Evolutionary conservation across 2,113 vertebrate species (phyloP), one percentile per base, ranked within the genome.

Genomic region (Saguinus midas): DNA sequence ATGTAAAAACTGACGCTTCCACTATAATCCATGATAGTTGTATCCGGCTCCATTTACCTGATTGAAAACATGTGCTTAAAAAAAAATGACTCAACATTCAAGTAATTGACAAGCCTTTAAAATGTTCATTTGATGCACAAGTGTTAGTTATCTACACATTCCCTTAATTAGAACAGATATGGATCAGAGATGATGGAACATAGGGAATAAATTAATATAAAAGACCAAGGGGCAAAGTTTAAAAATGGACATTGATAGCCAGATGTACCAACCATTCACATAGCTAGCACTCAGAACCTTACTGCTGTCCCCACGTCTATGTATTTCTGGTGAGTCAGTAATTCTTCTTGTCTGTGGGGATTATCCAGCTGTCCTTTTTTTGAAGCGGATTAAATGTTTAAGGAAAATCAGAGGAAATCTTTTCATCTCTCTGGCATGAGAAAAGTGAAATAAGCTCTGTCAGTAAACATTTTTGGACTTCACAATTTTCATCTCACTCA

Each of bases 401-500:
- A 85, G 90, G 76, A 88, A 83, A 95, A 93, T 48, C n/a, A 79
- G 37, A 85, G 93, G 25, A 94, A 95, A 52, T 1, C 12, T 95
- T 96, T 97, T 89, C 70, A 93, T 95, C 37, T 97, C 48, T 90
- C 61, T 95, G 73, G n/a, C 72, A 45, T 84, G 11, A n/a, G 75
- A 83, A 96, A 89, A 87, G 3, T 96, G 50, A 92, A 98, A 89
- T 83, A 83, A 93, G 23, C 11, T 50, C 70, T 94, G 45, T 81
- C 55, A 93, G 91, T 87, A 97, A 91, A 83, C 50, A 92, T 91
- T 35, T 95, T 13, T 94, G 73, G 61, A 84, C 10, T 95, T 88
- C 37, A 97, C 35, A 90, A 92, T 90, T 90, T 93, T 68, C 75
- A 58, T 90, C 55, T 64, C 85, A 13, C 64, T 93, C 8, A 8